Evolutionary conservation across 2,797 vertebrate genomes (phyloP), one percentile per base, ranked within the genome.

Genomic region (Falco columbarius): DNA sequence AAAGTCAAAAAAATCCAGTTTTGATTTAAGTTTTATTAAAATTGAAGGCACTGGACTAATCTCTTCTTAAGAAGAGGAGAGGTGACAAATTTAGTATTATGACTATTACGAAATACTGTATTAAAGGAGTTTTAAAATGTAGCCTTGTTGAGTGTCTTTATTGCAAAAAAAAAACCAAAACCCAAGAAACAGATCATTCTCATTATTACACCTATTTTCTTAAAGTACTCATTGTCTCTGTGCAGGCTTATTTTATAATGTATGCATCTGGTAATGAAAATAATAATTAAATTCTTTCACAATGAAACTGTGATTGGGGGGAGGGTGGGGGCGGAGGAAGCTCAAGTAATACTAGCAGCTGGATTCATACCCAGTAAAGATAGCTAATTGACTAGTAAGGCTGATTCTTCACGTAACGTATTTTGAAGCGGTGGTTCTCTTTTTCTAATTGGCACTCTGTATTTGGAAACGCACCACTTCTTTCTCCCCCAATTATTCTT

Each of bases 271-370:
- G 84, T 94, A 97, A 87, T 96, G 92, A 96, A 95, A 95, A 93
- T 91, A 97, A 47, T 97, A 95, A 93, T 95, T 95, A 95, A 75
- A 71, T 94, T 90, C 84, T 94, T 93, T 87, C 81, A 87, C 86
- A 92, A 71, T 96, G 93, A 91, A 95, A 71, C 83, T 85, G 29
- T 91, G 83, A 85, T 16, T 86, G 56, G 77, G 80, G 51, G 71
- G 44, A 70, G 68, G 61, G 38, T 0, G 7, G 23, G 29, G 90
- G 79, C 0, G 40, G 89, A 77, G 72, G 67, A 94, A 93, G 63
- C 87, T 91, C 36, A 47, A 40, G 81, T 81, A 89, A 32, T 77
- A 56, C 30, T 27, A 81, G 67, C 74, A 94, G 55, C 46, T 10
- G 10, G 71, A 74, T 90, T 91, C 44, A 40, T 76, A 81, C 44